Percentiles rank a stretch among this genome's conserved stretches.
Conservation (phyloP, 2,113 vertebrate species). For the Gallinago undulata region DNA sequence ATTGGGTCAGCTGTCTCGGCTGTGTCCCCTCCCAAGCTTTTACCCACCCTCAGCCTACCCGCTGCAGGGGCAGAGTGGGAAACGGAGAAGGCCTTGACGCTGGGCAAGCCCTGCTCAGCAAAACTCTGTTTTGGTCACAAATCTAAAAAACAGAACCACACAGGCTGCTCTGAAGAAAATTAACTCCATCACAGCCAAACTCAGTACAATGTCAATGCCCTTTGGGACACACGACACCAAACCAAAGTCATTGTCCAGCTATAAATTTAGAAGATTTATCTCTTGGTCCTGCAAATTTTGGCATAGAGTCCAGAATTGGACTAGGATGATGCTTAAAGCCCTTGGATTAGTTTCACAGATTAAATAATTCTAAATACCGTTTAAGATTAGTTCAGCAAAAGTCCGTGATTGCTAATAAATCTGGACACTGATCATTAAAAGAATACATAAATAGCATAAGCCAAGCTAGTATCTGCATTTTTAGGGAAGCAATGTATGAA, state of each 20-base stretch:
- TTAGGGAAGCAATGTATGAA: neutral
- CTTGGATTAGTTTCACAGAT: neutral
- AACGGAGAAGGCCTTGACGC: neutral
- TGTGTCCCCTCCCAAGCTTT: neutral
- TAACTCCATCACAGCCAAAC: neutral
- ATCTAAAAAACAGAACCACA: neutral
- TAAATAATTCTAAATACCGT: neutral
- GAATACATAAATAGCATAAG: neutral
- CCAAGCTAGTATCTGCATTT: neutral
- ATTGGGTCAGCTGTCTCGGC: rapidly evolving
- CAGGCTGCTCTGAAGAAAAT: neutral
- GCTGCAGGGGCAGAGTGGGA: neutral
- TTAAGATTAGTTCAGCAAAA: neutral
- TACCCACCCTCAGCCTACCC: neutral
- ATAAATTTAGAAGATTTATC: neutral
- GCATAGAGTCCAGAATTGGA: neutral
- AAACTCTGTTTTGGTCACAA: neutral
- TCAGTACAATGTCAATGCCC: neutral
- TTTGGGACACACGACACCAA: neutral
- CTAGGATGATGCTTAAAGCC: neutral
- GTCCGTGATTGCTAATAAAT: neutral
- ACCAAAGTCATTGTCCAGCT: neutral
- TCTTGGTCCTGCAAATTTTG: neutral
- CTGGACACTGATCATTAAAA: neutral
- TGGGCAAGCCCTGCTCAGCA: neutral